Evolutionary conservation across 2,888 invertebrate genomes (phyloP), one percentile per base, ranked within the genome.

Genomic region (Ophraella communa): DNA sequence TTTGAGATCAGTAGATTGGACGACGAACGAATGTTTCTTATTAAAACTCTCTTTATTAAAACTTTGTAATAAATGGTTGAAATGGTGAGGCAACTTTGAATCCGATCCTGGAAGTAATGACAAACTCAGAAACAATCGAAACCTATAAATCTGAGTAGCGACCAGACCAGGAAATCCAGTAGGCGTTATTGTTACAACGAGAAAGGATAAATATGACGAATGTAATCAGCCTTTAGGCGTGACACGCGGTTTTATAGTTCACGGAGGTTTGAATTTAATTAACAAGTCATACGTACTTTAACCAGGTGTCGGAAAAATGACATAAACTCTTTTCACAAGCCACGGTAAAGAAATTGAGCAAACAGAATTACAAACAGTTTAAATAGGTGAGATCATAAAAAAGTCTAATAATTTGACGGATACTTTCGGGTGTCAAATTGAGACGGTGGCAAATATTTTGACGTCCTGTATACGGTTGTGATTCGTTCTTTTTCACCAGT

Each of bases 111-210:
- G 14, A 51, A 4, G 49, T 20, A 51, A 51, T 8, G 56, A 59
- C 39, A 59, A 42, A 39, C 42, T 39, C 24, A 42, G 59, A 59
- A 59, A 59, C 59, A 59, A 59, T 59, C 59, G 51, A 42, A 59
- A 51, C 24, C 59, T 10, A 59, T 59, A 59, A 59, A 51, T 59
- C 51, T 14, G 24, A 39, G 51, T 52, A 35, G 59, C 24, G 49
- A 24, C 17, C 27, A 17, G 17, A 8, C 17, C 42, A 52, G 51
- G 51, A 59, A 59, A 51, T 18, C 21, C 39, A 21, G 59, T 59
- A 59, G 59, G 59, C 51, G 59, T 35, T 51, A 59, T 59, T 59
- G 56, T 56, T 56, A 45, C 20, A 20, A 8, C 33, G 3, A 30
- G 17, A 51, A 51, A 14, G 30, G 30, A 56, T 56, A 45, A 45